Evolutionary conservation across 2,113 vertebrate species (phyloP).

Genomic region (Ancistrus triradiatus): DNA sequence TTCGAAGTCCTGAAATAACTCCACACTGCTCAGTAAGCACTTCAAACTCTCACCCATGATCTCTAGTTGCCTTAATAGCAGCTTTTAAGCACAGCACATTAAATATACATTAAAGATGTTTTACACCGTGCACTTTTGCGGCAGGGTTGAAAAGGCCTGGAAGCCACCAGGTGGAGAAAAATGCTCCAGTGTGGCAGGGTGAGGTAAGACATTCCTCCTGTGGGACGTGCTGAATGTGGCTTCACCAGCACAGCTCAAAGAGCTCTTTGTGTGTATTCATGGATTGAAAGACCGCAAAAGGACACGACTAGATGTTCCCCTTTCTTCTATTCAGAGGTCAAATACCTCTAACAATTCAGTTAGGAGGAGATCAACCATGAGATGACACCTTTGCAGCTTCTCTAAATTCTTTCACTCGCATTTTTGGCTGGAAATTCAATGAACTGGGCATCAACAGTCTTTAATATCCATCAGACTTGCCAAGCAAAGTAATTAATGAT

Average conservation of each 20-base stretch:
- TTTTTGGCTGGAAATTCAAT: too few species aligned
- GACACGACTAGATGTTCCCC: background rate
- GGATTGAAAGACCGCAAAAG: background rate
- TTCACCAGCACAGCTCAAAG: constrained; percentile 13
- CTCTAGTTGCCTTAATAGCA: constrained; percentile 11
- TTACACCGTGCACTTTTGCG: constrained; percentile 43
- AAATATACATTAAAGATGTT: constrained; percentile 62
- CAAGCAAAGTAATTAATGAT: too few species aligned
- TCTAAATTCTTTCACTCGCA: too few species aligned
- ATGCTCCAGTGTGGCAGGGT: background rate
- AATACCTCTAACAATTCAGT: too few species aligned
- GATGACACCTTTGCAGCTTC: too few species aligned
- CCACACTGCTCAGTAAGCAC: constrained; percentile 4
- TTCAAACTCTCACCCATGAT: background rate
- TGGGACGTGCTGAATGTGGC: constrained; percentile 29
- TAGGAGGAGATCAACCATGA: too few species aligned
- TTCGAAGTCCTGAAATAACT: background rate
- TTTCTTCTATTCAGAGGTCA: background rate
- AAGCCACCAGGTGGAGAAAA: background rate
- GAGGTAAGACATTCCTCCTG: constrained; percentile 8
- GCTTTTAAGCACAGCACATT: constrained; percentile 52
- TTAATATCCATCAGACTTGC: too few species aligned
- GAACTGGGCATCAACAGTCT: too few species aligned
- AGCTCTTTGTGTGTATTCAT: constrained; percentile 20
- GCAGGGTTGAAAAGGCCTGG: constrained; percentile 43